Evolutionary conservation across 1,140 invertebrate species (phyloP).

Genomic region (Galleria mellonella): DNA sequence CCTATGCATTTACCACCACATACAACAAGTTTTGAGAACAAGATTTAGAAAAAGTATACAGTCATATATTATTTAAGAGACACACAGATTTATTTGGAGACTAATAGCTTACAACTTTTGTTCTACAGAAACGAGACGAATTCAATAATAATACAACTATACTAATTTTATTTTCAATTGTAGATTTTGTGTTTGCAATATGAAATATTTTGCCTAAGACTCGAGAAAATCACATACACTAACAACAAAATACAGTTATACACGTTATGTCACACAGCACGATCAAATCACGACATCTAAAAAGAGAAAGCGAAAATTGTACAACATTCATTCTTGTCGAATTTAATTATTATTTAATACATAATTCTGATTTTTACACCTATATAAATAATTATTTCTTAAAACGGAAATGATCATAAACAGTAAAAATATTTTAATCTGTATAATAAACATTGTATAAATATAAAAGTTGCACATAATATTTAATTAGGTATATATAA

Average conservation of each 20-base stretch:
- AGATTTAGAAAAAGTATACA: constrained; percentile 23
- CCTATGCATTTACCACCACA: constrained; percentile 28
- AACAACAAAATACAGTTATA: constrained; percentile 45
- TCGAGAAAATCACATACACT: constrained; percentile 52
- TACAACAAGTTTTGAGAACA: constrained; percentile 30
- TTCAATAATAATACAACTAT: constrained; percentile 39
- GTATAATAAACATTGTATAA: constrained; percentile 64
- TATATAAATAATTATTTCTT: constrained; percentile 46
- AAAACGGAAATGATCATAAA: constrained; percentile 58
- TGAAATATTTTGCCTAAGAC: constrained; percentile 39
- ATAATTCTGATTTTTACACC: constrained; percentile 30
- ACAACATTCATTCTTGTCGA: constrained; percentile 39
- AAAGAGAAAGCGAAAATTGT: constrained; percentile 54
- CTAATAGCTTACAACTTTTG: constrained; percentile 21
- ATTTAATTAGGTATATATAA: constrained; percentile 64
- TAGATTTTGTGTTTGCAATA: constrained; percentile 38
- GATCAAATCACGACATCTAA: constrained; percentile 56
- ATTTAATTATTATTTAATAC: constrained; percentile 13
- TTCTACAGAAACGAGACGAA: constrained; percentile 29
- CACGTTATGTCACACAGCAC: constrained; percentile 29
- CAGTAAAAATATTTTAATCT: constrained; percentile 47
- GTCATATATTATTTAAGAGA: constrained; percentile 19
- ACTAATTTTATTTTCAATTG: constrained; percentile 34
- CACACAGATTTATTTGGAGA: constrained; percentile 32
- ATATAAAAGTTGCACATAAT: constrained; percentile 50